phyloP scores from a whole-genome alignment of 2,797 vertebrate genomes.

The Brachyrhaphis roseni region DNA sequence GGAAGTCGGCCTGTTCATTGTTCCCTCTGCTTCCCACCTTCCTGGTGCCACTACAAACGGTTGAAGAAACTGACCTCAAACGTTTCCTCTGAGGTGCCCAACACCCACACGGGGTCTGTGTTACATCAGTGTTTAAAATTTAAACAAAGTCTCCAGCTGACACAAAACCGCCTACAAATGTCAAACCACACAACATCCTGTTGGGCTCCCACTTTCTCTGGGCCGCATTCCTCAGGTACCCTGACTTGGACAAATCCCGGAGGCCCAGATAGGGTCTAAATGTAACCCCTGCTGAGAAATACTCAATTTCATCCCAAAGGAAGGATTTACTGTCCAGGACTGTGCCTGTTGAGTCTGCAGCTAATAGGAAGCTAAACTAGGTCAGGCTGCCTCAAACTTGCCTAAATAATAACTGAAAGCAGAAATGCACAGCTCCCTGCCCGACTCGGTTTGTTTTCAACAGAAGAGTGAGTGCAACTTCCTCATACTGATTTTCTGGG shows the following conservation, averaged over 20 bases:
- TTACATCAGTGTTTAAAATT: conserved; percentile 29
- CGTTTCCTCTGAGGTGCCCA: conserved; percentile 23
- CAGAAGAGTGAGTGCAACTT: conserved; percentile 46
- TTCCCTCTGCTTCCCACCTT: conserved; percentile 68
- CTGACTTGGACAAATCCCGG: conserved; percentile 57
- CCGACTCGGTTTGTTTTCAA: conserved; percentile 50
- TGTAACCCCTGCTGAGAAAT: conserved; percentile 71
- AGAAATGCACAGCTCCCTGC: conserved; percentile 51
- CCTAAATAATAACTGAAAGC: conserved; percentile 70
- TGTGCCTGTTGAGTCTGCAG: conserved; percentile 59
- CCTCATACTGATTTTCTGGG: conserved; percentile 58
- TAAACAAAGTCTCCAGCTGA: conserved; percentile 26
- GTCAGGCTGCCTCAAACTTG: conserved; percentile 62
- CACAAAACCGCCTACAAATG: conserved; percentile 13
- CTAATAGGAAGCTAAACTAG: conserved; percentile 67
- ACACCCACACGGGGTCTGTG: conserved; percentile 29
- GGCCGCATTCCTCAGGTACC: conserved; percentile 64
- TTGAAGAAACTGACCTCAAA: conserved; percentile 44
- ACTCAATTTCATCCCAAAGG: conserved; percentile 71
- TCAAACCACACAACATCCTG: conserved; percentile 24
- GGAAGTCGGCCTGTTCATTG: conserved; percentile 65
- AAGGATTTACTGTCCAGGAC: conserved; percentile 72
- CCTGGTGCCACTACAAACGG: conserved; percentile 59
- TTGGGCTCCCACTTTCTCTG: conserved; percentile 25
- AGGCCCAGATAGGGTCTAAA: conserved; percentile 69